A percentile compares a stretch with the other conserved stretches of the same genome.
Evolutionary conservation across 1,140 invertebrate genomes (phyloP).

Genomic region (Pseudachorutes palmiensis): DNA sequence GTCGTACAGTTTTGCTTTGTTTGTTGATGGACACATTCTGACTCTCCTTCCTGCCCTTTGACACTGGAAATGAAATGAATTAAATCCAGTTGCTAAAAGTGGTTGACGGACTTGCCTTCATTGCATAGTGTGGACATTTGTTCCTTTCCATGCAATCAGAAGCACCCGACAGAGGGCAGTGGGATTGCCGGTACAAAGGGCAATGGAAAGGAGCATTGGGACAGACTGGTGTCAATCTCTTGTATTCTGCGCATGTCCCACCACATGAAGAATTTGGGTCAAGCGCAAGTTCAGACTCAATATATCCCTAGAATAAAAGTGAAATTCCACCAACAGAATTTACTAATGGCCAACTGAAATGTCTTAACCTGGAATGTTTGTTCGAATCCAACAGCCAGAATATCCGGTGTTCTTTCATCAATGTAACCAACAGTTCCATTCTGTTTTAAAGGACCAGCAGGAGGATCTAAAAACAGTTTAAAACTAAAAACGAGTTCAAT

Average conservation of each 20-base stretch:
- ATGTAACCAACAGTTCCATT: constrained; percentile 19
- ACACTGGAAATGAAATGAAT: constrained; percentile 17
- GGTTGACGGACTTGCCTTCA: constrained; percentile 3
- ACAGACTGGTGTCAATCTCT: constrained; percentile 7
- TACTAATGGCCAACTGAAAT: too few relatives aligned
- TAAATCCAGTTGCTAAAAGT: background rate
- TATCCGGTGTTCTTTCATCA: constrained; percentile 2
- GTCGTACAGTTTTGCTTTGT: background rate
- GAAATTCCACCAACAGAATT: too few relatives aligned
- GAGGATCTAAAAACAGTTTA: constrained; percentile 17
- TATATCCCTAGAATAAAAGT: constrained; percentile 22
- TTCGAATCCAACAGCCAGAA: constrained; percentile 10
- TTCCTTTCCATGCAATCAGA: constrained; percentile 9
- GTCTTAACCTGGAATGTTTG: constrained; percentile 13
- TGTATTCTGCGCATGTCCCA: constrained; percentile 16
- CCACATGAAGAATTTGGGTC: constrained; percentile 5
- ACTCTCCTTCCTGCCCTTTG: background rate
- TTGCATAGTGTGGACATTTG: constrained; percentile 13
- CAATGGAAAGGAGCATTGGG: background rate
- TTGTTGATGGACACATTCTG: constrained; percentile 14
- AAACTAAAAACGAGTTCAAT: background rate
- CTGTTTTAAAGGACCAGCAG: constrained; percentile 19
- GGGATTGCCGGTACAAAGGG: background rate
- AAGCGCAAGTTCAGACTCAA: constrained; percentile 20
- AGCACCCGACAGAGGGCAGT: constrained; percentile 12